Percentiles rank a stretch among this genome's conserved stretches.
Conservation (phyloP, 2,888 invertebrate genomes). For the Hydrotaea cyrtoneurina region DNA sequence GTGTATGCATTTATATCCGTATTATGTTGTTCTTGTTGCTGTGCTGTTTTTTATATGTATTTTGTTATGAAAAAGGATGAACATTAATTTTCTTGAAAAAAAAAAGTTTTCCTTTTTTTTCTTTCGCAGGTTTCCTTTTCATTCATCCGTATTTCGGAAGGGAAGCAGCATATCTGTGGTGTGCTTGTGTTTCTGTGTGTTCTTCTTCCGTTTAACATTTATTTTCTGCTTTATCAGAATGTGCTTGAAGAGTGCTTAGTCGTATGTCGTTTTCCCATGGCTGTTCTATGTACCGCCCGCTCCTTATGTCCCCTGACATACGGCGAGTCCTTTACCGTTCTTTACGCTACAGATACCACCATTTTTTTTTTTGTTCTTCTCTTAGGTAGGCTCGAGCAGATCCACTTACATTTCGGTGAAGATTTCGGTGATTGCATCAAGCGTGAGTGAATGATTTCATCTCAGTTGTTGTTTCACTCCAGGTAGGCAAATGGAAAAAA, state of each 20-base stretch:
- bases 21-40: neutral
- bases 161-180: neutral
- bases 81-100: constrained; percentile 53
- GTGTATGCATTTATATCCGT: neutral
- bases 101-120: constrained; percentile 20
- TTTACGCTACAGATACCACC: neutral
- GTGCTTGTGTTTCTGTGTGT: neutral
- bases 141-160: constrained; percentile 11
- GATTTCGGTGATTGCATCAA: neutral
- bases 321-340: neutral
- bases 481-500: neutral
- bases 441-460: constrained; percentile 2
- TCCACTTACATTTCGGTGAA: neutral
- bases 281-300: neutral
- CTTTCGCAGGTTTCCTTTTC: constrained; percentile 27
- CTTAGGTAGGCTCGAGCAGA: neutral
- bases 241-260: constrained; percentile 29
- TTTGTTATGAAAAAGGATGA: constrained; percentile 34
- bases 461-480: neutral
- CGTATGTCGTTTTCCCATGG: constrained; percentile 38
- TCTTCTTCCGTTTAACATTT: constrained; percentile 61
- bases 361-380: neutral
- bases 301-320: neutral
- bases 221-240: constrained; percentile 51
- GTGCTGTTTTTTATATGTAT: neutral